Percentiles rank a stretch among this genome's conserved stretches.
Evolutionary conservation across 1,140 invertebrate species (phyloP).

Genomic region (Drosophila cardini): DNA sequence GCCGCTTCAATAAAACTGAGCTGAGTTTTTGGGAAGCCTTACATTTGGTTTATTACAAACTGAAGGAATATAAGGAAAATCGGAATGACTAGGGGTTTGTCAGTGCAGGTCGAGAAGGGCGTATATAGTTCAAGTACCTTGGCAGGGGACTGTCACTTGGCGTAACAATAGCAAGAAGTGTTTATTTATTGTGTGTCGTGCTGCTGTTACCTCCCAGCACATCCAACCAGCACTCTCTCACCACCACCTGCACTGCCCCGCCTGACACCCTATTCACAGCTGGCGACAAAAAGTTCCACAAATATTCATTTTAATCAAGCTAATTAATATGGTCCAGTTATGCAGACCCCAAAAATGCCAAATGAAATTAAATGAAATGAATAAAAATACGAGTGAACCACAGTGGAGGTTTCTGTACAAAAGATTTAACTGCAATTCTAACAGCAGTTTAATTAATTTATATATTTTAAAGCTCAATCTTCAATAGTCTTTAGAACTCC

Average conservation of each 20-base stretch:
- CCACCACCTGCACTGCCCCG: neutral
- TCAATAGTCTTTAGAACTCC: too few species aligned
- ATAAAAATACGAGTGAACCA: slow-evolving; percentile 3
- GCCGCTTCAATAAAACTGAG: slow-evolving; percentile 71
- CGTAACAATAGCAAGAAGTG: slow-evolving; percentile 61
- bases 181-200: slow-evolving; percentile 73
- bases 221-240: neutral
- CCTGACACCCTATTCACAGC: slow-evolving; percentile 30
- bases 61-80: neutral
- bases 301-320: slow-evolving; percentile 84
- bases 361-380: slow-evolving; percentile 12
- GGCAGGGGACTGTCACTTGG: slow-evolving; percentile 57
- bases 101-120: neutral
- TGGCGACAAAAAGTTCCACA: slow-evolving; percentile 64
- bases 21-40: slow-evolving; percentile 63
- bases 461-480: too few species aligned
- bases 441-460: too few species aligned
- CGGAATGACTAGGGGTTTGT: neutral
- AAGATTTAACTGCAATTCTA: too few species aligned
- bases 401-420: too few species aligned
- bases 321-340: slow-evolving; percentile 81
- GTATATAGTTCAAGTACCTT: slow-evolving; percentile 56
- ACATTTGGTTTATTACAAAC: slow-evolving; percentile 76
- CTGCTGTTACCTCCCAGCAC: neutral
- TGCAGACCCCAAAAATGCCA: slow-evolving; percentile 26